Conservation (phyloP, 2,113 vertebrate species). For the Brienomyrus brachyistius region DNA sequence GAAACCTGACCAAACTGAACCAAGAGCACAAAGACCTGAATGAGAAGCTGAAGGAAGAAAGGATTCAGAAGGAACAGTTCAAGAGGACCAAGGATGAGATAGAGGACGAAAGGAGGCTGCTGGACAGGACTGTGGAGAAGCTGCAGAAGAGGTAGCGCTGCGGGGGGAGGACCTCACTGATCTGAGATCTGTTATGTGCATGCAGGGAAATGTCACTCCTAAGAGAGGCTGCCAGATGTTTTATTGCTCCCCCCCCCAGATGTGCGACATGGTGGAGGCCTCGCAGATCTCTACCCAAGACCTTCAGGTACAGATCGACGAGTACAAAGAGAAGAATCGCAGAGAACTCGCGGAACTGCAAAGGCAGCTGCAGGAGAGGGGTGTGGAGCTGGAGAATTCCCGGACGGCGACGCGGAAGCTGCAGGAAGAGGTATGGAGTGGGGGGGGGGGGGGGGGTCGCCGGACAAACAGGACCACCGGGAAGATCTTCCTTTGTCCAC, state of each 20-base stretch:
- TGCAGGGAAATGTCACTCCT: neutral
- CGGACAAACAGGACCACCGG: constrained; percentile 29
- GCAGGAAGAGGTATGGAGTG: constrained; percentile 75
- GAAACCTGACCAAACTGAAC: constrained; percentile 60
- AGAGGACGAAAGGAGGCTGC: constrained; percentile 72
- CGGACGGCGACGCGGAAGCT: constrained; percentile 59
- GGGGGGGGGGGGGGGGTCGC: neutral
- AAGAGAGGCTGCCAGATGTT: neutral
- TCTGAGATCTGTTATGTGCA: neutral
- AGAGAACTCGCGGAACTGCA: constrained; percentile 76
- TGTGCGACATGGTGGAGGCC: constrained; percentile 63
- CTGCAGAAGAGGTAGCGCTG: constrained; percentile 80
- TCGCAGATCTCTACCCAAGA: constrained; percentile 70
- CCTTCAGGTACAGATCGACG: constrained; percentile 85
- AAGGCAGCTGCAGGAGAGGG: constrained; percentile 76
- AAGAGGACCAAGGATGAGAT: constrained; percentile 70
- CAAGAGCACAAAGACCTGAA: constrained; percentile 74
- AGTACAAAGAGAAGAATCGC: constrained; percentile 85
- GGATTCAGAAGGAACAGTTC: constrained; percentile 73
- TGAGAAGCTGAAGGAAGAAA: constrained; percentile 75
- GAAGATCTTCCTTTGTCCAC: constrained; percentile 23
- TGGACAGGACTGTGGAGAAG: constrained; percentile 75
- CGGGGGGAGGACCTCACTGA: neutral
- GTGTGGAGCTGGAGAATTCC: constrained; percentile 73
- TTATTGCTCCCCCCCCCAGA: constrained; percentile 52